Evolutionary conservation across 1,140 invertebrate species (phyloP).

Genomic region (Cotesia chilonis): DNA sequence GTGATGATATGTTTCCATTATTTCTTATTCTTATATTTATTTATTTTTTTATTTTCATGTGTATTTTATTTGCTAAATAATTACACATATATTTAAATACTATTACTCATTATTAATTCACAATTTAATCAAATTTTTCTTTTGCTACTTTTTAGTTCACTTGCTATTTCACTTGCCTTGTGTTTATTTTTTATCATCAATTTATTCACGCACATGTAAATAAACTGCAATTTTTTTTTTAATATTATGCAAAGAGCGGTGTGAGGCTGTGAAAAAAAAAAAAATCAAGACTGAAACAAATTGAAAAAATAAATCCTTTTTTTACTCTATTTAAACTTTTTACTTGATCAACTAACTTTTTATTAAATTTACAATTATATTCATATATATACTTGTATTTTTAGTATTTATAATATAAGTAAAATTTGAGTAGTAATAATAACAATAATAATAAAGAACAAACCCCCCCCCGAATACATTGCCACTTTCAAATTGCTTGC

Average conservation of each 20-base stretch:
- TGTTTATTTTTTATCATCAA: background rate
- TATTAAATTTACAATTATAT: too few species aligned
- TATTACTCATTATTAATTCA: background rate
- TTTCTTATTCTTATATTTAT: slow-evolving; percentile 23
- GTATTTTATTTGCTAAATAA: slow-evolving; percentile 15
- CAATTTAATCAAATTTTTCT: background rate
- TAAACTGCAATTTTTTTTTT: slow-evolving; percentile 6
- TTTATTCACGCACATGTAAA: slow-evolving; percentile 9
- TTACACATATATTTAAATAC: slow-evolving; percentile 16
- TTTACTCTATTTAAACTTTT: too few species aligned
- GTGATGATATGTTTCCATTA: slow-evolving; percentile 33
- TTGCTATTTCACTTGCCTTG: background rate
- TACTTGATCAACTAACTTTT: too few species aligned
- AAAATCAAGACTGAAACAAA: too few species aligned
- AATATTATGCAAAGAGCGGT: too few species aligned
- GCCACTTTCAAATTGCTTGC: slow-evolving; percentile 72
- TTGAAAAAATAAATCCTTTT: too few species aligned
- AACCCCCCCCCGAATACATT: slow-evolving; percentile 63
- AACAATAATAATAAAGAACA: slow-evolving; percentile 50
- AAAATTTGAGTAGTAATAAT: background rate
- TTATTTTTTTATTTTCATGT: slow-evolving; percentile 12
- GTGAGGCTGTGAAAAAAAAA: too few species aligned
- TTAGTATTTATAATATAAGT: background rate
- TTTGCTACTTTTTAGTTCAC: background rate
- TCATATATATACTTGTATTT: background rate